Evolutionary conservation across 2,797 vertebrate genomes (phyloP).

Genomic region (Melanotaenia parkinsoni): DNA sequence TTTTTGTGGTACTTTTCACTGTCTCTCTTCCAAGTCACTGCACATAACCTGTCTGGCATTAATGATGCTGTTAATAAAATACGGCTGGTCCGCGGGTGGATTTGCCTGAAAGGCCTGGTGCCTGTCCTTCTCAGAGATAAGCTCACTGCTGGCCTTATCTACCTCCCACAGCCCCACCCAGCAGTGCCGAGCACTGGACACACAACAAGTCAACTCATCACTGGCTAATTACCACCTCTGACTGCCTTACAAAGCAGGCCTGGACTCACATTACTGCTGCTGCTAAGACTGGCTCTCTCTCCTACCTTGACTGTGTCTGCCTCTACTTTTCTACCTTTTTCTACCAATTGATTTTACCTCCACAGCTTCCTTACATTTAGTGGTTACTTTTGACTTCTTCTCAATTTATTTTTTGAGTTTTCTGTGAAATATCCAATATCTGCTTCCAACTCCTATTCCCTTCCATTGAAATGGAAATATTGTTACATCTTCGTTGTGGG

Average conservation of each 20-base stretch:
- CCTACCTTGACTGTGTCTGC: conserved; percentile 43
- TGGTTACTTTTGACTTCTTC: conserved; percentile 2
- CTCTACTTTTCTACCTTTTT: conserved; percentile 37
- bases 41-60: conserved; percentile 82
- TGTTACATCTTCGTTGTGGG: conserved; percentile 40
- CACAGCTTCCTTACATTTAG: conserved; percentile 14
- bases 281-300: conserved; percentile 48
- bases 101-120: conserved; percentile 88
- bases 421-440: conserved; percentile 19
- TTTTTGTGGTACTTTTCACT: conserved; percentile 43
- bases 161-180: conserved; percentile 79
- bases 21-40: conserved; percentile 65
- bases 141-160: conserved; percentile 80
- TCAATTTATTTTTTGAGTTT: not conserved
- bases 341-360: conserved; percentile 11
- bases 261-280: conserved; percentile 61
- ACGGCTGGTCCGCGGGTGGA: conserved; percentile 70
- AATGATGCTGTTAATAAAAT: conserved; percentile 83
- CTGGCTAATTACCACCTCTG: conserved; percentile 83
- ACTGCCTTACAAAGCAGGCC: conserved; percentile 79
- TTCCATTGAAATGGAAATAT: conserved; percentile 22
- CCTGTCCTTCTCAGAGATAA: conserved; percentile 83
- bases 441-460: not conserved
- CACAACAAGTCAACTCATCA: conserved; percentile 82
- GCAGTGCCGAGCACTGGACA: conserved; percentile 74